Base-by-base conservation (phyloP, 30 jellyfish, hydroid and myxozoan species). In the Cassiopea andromeda region DNA sequence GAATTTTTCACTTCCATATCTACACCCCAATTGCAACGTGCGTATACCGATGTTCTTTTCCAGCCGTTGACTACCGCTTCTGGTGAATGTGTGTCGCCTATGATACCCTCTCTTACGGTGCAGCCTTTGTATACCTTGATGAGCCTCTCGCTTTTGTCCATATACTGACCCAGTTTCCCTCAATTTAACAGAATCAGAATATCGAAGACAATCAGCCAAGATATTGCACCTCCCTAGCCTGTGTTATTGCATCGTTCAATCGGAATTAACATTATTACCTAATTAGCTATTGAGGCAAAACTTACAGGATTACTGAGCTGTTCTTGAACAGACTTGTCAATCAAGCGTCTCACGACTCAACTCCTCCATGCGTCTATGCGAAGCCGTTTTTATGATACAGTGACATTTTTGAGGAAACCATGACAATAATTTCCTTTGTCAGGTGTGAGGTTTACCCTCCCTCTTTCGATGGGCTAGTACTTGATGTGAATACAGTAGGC, bases 371-470 rank as follows among this genome's bases (percentile, higher is more conserved):
- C 47, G 90, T 69, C 90, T 69, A 48, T n/a, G 59, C 46, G 75
- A 81, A 81, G 46, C 90, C 81, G 80, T 71, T 81, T 68, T 59
- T 64, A 81, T 81, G 90, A 69, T 50, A 81, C 81, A 67, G 80
- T 81, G 90, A 81, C 90, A 48, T 81, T 81, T 81, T 15, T 58
- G 49, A 66, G 93, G 83, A 72, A 74, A 76, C 93, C 89, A 60
- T 45, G 83, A 86, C 93, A 86, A 86, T 86, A 73, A 71, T 76
- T 77, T 13, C 58, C 84, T 48, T 86, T 86, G 93, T 86, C 93
- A 86, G 93, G 93, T 86, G 93, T 86, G 93, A 86, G 74, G 59
- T 75, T 74, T 75, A 87, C 93, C 93, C 93, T 80, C 93, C 93
- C 85, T 70, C 85, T 78, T 76, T 76, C 87, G 93, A 76, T 86